Evolutionary conservation across 2,888 invertebrate species (phyloP), one percentile per base, ranked within the genome.

Genomic region (Smittia aterrima): DNA sequence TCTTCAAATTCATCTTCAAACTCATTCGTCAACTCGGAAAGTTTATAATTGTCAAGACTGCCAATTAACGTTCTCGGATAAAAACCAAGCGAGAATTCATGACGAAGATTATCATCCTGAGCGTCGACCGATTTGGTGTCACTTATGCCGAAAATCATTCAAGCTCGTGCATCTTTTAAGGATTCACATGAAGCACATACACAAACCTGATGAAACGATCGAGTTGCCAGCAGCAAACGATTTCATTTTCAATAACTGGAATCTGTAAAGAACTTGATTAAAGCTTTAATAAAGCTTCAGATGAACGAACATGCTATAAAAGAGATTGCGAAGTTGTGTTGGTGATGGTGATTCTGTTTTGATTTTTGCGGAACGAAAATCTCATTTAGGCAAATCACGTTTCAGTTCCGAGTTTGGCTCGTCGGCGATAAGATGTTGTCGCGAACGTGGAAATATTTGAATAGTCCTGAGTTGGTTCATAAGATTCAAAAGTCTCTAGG

Each of bases 401-500:
- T 32, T 32, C 9, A 32, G 32, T 32, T 32, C 32, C 9, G 32
- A 32, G 9, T 32, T 32, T 32, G n/a, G n/a, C n/a, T n/a, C n/a
- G n/a, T n/a, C n/a, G n/a, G 32, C 32, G 32, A 9, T 32, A 32
- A 32, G 4, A 32, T 32, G 32, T 32, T n/a, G n/a, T n/a, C n/a
- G n/a, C n/a, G n/a, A n/a, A n/a, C 58, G 20, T 72, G 72, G 72
- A 72, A 58, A 9, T 87, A 89, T 80, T 85, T 93, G 74, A 90
- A 91, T 80, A 89, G 90, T 79, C 91, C 94, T 6, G 82, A 88
- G 76, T 83, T 93, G 77, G 94, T 95, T 24, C 88, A 91, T 22
- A 87, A 87, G 80, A 89, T 94, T 79, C 95, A 95, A 82, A 85
- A 88, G 78, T 90, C 87, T 81, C 94, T 93, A 81, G 94, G 93